Evolutionary conservation across 2,797 vertebrate species (phyloP).

Genomic region (Hypotaenidia okinawae): DNA sequence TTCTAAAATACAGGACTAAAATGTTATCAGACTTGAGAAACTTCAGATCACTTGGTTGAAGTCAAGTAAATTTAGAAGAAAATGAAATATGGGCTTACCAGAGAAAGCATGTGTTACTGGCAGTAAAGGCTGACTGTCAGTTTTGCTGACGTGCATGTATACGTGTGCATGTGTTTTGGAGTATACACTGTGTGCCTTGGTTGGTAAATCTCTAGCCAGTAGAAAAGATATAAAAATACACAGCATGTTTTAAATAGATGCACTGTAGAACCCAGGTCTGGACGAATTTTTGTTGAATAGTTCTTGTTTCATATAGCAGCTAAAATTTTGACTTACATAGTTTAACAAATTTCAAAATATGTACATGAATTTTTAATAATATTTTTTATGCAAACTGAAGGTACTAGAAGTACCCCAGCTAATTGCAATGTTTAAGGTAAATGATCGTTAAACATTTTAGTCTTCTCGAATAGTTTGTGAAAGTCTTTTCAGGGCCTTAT

Average conservation of each 20-base stretch:
- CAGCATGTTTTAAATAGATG: conserved; percentile 39
- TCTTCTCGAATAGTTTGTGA: background rate
- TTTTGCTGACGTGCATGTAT: background rate
- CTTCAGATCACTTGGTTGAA: background rate
- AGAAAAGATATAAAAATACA: conserved; percentile 11
- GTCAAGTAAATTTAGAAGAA: background rate
- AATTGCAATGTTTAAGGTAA: conserved; percentile 22
- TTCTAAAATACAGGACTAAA: background rate
- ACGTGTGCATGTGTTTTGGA: background rate
- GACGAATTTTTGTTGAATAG: conserved; percentile 29
- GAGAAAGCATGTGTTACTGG: background rate
- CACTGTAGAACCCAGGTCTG: conserved; percentile 3
- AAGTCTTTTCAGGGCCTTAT: background rate
- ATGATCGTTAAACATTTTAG: background rate
- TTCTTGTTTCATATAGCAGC: conserved; percentile 3
- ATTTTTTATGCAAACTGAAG: conserved; percentile 28
- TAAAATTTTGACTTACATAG: conserved; percentile 2
- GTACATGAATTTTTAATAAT: background rate
- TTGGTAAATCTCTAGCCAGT: conserved; percentile 31
- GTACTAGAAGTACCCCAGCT: conserved; percentile 18
- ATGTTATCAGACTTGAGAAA: background rate
- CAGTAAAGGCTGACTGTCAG: background rate
- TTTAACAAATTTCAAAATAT: conserved; percentile 40
- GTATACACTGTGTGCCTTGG: background rate
- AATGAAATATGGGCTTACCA: background rate